These are phyloP conservation scores for Semnopithecus entellus DNA, from an alignment of 2,113 vertebrate genomes.

Conservation along the genomic window DNA sequence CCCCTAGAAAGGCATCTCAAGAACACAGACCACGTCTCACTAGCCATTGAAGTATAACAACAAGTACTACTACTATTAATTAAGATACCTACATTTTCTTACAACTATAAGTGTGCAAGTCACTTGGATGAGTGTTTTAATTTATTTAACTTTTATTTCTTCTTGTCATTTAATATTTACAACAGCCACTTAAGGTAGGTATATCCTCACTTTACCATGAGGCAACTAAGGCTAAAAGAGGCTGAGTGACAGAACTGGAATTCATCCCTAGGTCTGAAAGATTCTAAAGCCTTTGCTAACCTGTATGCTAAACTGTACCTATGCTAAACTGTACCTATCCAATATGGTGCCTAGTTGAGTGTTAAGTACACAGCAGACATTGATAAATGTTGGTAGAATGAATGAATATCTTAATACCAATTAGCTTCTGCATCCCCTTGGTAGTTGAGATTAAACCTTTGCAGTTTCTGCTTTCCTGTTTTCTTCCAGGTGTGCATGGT, in stretches of 20 bases:
- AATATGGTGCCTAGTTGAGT: not conserved
- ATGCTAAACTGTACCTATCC: not conserved
- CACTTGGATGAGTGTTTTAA: not conserved
- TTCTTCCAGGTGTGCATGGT: not conserved
- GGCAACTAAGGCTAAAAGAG: not conserved
- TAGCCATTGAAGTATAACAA: not conserved
- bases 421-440: not conserved
- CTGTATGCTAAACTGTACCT: not conserved
- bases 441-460: not conserved
- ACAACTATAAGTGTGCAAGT: not conserved
- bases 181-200: not conserved
- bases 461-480: not conserved
- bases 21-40: not conserved
- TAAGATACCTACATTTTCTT: not conserved
- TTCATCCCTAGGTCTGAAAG: not conserved
- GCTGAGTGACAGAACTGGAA: not conserved
- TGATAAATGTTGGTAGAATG: not conserved
- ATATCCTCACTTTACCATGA: not conserved
- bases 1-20: not conserved
- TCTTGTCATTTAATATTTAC: not conserved
- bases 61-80: not conserved
- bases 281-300: not conserved
- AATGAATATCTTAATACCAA: not conserved
- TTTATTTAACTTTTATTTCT: not conserved
- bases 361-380: not conserved